Base-by-base conservation (phyloP, 2,113 vertebrate genomes). In the Engraulis encrasicolus region DNA sequence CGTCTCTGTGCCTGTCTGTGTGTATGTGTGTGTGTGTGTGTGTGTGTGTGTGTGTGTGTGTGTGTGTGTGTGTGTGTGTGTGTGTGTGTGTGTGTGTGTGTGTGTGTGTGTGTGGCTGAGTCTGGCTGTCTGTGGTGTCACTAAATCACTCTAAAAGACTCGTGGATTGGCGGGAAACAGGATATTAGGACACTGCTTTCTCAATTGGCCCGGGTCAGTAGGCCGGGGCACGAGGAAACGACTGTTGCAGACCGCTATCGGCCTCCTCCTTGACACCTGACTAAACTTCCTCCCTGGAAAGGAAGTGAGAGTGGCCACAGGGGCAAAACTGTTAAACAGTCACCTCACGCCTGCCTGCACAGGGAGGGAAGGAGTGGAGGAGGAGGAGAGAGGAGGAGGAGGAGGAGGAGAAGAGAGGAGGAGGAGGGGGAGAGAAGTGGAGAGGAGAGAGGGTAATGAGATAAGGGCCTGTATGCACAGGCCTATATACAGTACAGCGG, bases 281-380 rank as follows among this genome's bases (percentile, higher is more conserved):
- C 89, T 83, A 88, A 83, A 88, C 82, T 85, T 90, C 89, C 88
- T 89, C 81, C 86, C 84, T 84, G 82, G 83, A 86, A 87, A 86
- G 88, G 89, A 91, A 87, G 88, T 88, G 79, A 89, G 81, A 88
- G 80, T 88, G 89, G 85, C 86, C 86, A 84, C 89, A 90, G 83
- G 71, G 78, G 11, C 81, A 84, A 90, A n/a, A 83, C 84, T 78
- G 85, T 88, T 86, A 90, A n/a, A 89, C 86, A 85, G 87, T 85
- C 85, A 80, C 79, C 80, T 87, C 66, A 78, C 50, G 36, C 31
- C 77, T 77, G 50, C 23, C 71, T 31, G 78, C 36, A 66, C 50
- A 86, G 74, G 83, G 34, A 81, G 45, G 45, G 45, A 40, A 49
- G 78, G 58, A 82, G 83, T 85, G 82, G 82, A 81, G 78, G n/a